Conservation (phyloP, 2,113 vertebrate species). For the Isichthys henryi region DNA sequence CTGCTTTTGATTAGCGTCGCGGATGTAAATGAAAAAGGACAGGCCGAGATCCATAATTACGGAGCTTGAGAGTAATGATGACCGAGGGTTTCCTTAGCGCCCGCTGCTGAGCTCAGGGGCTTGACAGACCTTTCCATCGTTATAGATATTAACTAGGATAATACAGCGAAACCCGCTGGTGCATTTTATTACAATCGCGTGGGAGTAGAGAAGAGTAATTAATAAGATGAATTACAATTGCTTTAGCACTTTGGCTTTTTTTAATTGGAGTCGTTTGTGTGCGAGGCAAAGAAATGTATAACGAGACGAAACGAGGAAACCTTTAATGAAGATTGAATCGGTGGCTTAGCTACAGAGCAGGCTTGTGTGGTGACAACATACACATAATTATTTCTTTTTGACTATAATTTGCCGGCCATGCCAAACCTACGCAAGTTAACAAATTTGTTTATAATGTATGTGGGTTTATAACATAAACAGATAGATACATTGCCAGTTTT, state of each 20-base stretch:
- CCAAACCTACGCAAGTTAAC: background rate
- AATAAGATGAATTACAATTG: background rate
- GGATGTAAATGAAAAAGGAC: background rate
- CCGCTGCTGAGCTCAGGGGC: background rate
- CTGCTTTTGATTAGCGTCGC: background rate
- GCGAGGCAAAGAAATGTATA: background rate
- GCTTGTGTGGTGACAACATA: background rate
- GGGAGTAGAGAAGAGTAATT: background rate
- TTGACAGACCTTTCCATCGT: background rate
- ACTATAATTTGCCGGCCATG: background rate
- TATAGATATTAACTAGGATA: slow-evolving; percentile 3
- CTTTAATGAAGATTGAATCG: background rate
- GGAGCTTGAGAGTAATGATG: background rate
- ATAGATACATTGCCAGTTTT: background rate
- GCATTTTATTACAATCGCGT: background rate
- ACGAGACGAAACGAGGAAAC: background rate
- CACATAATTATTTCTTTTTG: no score
- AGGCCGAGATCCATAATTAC: background rate
- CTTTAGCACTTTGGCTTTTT: background rate
- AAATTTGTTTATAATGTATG: background rate
- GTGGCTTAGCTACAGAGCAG: background rate
- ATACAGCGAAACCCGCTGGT: background rate
- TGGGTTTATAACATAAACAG: background rate
- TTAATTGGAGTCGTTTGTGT: background rate
- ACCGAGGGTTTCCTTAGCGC: background rate